Evolutionary conservation across 2,113 vertebrate genomes (phyloP).

Genomic region (Pelobates fuscus): DNA sequence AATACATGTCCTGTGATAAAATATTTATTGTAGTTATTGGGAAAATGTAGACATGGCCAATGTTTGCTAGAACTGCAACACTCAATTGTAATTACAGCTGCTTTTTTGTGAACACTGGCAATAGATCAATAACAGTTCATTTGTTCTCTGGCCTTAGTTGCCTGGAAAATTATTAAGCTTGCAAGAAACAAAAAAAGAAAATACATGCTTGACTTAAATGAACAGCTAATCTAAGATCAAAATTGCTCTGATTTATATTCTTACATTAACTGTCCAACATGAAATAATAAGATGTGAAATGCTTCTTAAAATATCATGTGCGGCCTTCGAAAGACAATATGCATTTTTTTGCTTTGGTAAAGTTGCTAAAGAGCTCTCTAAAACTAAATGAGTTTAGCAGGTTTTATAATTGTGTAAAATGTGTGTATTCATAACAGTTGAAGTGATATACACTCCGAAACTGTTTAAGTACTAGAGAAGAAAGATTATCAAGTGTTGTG

Average conservation of each 20-base stretch:
- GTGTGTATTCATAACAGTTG: too few species aligned
- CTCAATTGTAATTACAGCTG: conserved; percentile 87
- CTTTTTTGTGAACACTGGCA: conserved; percentile 67
- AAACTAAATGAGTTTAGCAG: too few species aligned
- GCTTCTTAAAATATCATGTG: neutral
- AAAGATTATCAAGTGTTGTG: too few species aligned
- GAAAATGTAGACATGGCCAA: conserved; percentile 80
- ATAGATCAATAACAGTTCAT: conserved; percentile 76
- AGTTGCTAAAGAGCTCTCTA: too few species aligned
- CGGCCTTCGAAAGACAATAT: neutral
- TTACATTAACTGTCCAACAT: conserved; percentile 18
- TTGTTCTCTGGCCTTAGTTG: conserved; percentile 74
- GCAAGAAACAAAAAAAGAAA: conserved; percentile 65
- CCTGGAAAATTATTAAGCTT: conserved; percentile 69
- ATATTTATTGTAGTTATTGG: conserved; percentile 95
- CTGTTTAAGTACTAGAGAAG: too few species aligned
- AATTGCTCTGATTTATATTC: conserved; percentile 52
- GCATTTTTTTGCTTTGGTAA: neutral
- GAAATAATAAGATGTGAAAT: conserved; percentile 10
- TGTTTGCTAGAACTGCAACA: conserved; percentile 87
- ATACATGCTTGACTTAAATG: conserved; percentile 74
- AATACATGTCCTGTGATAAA: conserved; percentile 96
- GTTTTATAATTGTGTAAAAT: too few species aligned
- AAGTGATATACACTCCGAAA: too few species aligned
- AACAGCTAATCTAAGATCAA: conserved; percentile 63